Base-by-base conservation (phyloP, 2,113 vertebrate species). In the Mus pahari region DNA sequence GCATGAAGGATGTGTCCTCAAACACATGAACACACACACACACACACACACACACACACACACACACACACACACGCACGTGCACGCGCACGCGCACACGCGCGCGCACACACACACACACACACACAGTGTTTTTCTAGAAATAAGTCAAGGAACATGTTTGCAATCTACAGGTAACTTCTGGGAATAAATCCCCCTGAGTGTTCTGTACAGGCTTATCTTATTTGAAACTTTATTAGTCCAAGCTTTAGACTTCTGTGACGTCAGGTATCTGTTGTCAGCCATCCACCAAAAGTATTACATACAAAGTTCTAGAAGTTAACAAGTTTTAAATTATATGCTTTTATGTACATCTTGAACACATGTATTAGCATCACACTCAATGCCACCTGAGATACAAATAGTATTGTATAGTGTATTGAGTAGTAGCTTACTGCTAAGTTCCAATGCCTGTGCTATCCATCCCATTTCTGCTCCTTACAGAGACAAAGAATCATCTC, bases 101-200 rank as follows among this genome's bases (percentile, higher is more conserved):
- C 16, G 55, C 4, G 55, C 17, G 16, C 55, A 58, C 55, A 58
- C 74, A 77, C 74, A 77, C 74, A 77, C 74, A 60, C 36, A 64
- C 22, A 45, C 58, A 64, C 39, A 84, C 55, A 84, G 14, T 8
- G 13, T 81, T 7, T 83, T 92, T 96, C 17, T 79, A 83, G n/a
- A 83, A 78, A 94, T 92, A 94, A 94, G 58, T 33, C 22, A 91
- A 70, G 39, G 68, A 90, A 68, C 12, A 20, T 58, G 31, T 73
- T 87, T 90, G 88, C 62, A 88, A n/a, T 94, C 50, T 58, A 39
- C 55, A 93, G 89, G 66, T 78, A 84, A 90, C 71, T 74, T 48
- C 55, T 22, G 13, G 31, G 60, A 86, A 86, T 82, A 86, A 88
- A 11, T 4, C 94, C 83, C 17, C 60, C 14, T 55, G 2, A 73